Conservation (phyloP, 2,113 vertebrate species). For the Mystacornis crossleyi region DNA sequence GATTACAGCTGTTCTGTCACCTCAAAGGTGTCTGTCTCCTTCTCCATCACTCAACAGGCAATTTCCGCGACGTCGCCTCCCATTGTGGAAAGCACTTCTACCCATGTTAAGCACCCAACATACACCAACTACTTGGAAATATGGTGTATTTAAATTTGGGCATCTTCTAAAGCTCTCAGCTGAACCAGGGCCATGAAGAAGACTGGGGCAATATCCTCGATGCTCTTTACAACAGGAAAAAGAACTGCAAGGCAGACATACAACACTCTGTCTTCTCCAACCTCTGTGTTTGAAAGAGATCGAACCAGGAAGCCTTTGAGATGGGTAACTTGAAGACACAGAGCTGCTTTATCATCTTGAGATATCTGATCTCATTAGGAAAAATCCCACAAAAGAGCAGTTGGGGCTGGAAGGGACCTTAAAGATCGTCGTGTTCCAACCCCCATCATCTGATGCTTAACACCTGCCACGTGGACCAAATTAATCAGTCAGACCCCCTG, state of each 20-base stretch:
- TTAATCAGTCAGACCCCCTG: neutral
- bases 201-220: accelerated
- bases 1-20: neutral
- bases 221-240: neutral
- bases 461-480: neutral
- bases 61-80: accelerated
- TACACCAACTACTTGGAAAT: neutral
- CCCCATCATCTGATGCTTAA: neutral
- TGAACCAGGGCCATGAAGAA: neutral
- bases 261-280: neutral
- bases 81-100: neutral
- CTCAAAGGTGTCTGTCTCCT: neutral
- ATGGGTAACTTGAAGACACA: neutral
- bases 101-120: neutral
- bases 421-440: neutral
- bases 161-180: neutral
- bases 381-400: neutral
- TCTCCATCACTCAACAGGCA: neutral
- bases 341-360: neutral
- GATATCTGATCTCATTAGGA: neutral
- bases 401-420: neutral
- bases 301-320: neutral
- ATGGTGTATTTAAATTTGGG: neutral
- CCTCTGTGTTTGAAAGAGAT: neutral
- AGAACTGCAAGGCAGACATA: neutral